A percentile compares a stretch with the other conserved stretches of the same genome.
Evolutionary conservation across 2,888 invertebrate genomes (phyloP).

Genomic region (Eupithecia exiguata): DNA sequence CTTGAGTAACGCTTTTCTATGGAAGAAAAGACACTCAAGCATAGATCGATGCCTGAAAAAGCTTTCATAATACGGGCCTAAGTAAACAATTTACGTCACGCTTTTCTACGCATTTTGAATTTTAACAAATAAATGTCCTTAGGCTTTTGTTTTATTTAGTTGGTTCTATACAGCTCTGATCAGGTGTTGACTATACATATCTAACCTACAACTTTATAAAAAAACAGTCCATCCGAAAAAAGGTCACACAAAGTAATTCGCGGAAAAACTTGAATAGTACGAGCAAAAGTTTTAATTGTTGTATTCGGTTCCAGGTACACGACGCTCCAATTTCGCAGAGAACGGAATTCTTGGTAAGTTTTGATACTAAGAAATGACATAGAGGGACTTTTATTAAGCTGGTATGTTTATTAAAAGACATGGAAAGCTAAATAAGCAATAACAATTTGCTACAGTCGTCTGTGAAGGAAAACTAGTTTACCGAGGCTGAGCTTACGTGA

Average conservation of each 20-base stretch:
- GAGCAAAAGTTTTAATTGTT: conserved; percentile 11
- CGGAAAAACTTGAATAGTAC: neutral
- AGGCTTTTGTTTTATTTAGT: too few species aligned
- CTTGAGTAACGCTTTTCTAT: too few species aligned
- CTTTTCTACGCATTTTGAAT: too few species aligned
- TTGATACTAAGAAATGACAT: neutral
- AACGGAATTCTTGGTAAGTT: conserved; percentile 13
- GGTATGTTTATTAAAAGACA: neutral
- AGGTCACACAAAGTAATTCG: neutral
- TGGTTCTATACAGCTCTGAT: too few species aligned
- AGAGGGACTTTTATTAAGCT: neutral
- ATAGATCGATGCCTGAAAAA: too few species aligned
- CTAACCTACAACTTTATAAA: neutral
- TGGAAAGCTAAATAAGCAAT: neutral
- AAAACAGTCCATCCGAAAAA: neutral
- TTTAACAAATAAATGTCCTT: too few species aligned
- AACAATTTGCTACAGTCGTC: neutral
- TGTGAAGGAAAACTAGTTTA: neutral
- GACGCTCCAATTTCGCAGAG: neutral
- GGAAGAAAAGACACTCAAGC: too few species aligned
- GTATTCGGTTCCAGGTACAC: conserved; percentile 8
- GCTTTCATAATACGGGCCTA: too few species aligned
- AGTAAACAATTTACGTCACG: too few species aligned
- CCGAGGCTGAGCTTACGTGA: neutral
- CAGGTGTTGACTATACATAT: too few species aligned